Base-by-base conservation (phyloP, 1,140 invertebrate genomes). In the Notospermus geniculatus region DNA sequence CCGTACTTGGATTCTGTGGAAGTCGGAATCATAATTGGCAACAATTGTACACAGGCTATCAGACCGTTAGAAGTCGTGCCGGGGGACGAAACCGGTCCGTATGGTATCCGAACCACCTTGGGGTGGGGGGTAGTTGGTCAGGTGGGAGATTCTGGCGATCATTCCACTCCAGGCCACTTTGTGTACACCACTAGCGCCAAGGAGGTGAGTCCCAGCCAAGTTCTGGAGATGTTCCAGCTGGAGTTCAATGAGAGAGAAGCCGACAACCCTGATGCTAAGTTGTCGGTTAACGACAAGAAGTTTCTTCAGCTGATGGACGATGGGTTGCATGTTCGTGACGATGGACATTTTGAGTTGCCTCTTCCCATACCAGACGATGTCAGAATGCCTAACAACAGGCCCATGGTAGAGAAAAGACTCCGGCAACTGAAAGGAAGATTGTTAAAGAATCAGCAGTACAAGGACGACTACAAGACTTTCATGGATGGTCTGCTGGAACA, bases 311-410 rank as follows among this genome's bases (percentile, higher is more conserved):
- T 39, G 15, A 1, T 66, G 32, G 17, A 60, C n/a, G 30, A 54
- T 50, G n/a, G n/a, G n/a, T n/a, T n/a, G n/a, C n/a, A n/a, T n/a
- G n/a, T n/a, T n/a, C n/a, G n/a, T n/a, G n/a, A n/a, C 2, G 57
- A 68, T 46, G 56, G 61, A 39, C 63, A 66, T 23, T 69, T 67
- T 54, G 58, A 66, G 36, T 63, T 68, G 46, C 46, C 56, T 11
- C 39, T 66, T 27, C 60, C 60, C 1, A 59, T 62, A 19, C 22
- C n/a, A 29, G 25, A 57, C 17, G 25, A 54, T 22, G 13, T 32
- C 15, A 25, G 2, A 19, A 15, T 62, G 11, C 54, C 57, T 5
- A 57, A 64, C 25, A 61, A 64, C 30, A 19, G 50, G 22, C 2
- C 29, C 9, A 25, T 59, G 13, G 59, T 62, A 13, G n/a, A 57